phyloP scores from a whole-genome alignment of 2,797 vertebrate species.

The Synaphobranchus kaupii region DNA sequence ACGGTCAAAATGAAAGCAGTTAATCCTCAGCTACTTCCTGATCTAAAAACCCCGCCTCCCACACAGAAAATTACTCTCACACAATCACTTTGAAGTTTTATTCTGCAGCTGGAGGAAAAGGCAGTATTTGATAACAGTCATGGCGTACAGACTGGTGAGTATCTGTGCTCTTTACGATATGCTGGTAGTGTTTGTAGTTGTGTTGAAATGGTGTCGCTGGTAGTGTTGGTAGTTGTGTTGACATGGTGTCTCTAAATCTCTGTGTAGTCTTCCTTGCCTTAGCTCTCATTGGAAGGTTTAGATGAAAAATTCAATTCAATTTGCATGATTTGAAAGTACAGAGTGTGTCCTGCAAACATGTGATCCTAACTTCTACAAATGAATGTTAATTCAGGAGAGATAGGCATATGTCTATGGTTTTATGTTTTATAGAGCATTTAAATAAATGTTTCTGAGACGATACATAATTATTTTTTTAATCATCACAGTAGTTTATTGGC shows the following conservation, averaged over 20 bases:
- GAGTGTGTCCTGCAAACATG: not conserved
- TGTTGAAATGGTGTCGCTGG: not conserved
- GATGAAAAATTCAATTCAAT: not conserved
- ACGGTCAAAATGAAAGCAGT: not conserved
- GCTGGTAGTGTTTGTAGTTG: not conserved
- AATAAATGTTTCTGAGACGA: not conserved
- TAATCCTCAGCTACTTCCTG: not conserved
- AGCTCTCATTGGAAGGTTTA: not conserved
- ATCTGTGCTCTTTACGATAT: not conserved
- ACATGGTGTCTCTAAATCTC: not conserved
- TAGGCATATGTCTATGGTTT: not conserved
- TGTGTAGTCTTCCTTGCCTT: not conserved
- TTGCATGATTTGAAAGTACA: not conserved
- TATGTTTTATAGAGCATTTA: not conserved
- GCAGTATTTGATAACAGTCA: not conserved
- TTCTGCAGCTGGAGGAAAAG: not conserved
- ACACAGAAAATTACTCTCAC: not conserved
- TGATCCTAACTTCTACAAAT: not conserved
- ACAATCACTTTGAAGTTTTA: not conserved
- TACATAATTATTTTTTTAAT: not conserved
- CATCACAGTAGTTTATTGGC: not conserved
- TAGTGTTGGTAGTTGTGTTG: not conserved
- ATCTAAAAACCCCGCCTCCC: slow-evolving; percentile 3
- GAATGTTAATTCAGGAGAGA: not conserved
- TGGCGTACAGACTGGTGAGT: not conserved